These are phyloP conservation scores for Drosophila ustulata DNA, from an alignment of 2,888 invertebrate genomes.

Conservation along the genomic window DNA sequence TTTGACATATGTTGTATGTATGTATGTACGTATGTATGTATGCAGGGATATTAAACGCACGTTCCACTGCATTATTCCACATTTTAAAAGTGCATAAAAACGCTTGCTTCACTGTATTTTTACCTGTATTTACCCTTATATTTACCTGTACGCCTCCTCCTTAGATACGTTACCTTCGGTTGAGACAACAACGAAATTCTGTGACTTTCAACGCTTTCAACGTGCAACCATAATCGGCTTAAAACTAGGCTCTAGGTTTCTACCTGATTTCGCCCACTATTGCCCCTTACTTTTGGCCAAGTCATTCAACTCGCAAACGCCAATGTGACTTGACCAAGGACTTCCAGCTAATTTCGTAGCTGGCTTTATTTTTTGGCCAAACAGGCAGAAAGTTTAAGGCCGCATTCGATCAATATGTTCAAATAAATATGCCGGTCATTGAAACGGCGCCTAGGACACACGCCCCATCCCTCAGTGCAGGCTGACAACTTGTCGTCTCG, in stretches of 20 bases:
- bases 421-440: constrained; percentile 71
- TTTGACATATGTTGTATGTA: constrained; percentile 20
- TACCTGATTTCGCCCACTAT: constrained; percentile 50
- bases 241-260: constrained; percentile 24
- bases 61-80: constrained; percentile 21
- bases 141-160: constrained; percentile 47
- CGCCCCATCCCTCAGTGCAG: neutral
- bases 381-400: constrained; percentile 22
- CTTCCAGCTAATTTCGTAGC: constrained; percentile 15
- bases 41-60: constrained; percentile 6
- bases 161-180: constrained; percentile 43
- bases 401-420: constrained; percentile 55
- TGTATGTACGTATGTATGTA: neutral
- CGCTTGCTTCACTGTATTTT: neutral
- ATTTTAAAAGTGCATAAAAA: constrained; percentile 6
- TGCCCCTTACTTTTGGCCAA: constrained; percentile 25
- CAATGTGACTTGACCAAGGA: constrained; percentile 21
- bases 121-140: constrained; percentile 30
- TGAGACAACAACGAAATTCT: constrained; percentile 31
- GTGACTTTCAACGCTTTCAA: constrained; percentile 72
- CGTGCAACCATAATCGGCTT: constrained; percentile 58
- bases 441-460: constrained; percentile 35
- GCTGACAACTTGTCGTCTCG: constrained; percentile 56
- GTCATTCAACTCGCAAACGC: constrained; percentile 46
- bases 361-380: constrained; percentile 17